These are phyloP conservation scores for Leptopilina syphax DNA, from an alignment of 2,888 invertebrate species.

Conservation along the genomic window DNA sequence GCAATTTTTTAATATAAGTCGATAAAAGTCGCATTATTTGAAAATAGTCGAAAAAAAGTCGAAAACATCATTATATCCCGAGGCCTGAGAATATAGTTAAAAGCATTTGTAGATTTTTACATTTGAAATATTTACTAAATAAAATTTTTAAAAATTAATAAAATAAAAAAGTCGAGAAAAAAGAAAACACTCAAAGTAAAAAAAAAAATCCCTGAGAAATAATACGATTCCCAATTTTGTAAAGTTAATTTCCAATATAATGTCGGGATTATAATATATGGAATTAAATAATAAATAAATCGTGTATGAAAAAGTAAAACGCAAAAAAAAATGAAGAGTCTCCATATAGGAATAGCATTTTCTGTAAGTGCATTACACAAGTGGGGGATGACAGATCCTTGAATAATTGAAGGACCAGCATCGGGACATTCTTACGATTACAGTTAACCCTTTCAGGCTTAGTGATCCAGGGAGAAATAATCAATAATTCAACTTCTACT, in stretches of 20 bases:
- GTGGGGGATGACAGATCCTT: constrained; percentile 69
- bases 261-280: neutral
- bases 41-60: no score
- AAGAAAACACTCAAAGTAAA: no score
- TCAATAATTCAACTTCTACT: constrained; percentile 66
- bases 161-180: no score
- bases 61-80: no score
- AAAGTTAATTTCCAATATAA: neutral
- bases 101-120: no score
- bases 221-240: no score
- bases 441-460: constrained; percentile 66
- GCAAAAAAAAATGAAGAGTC: constrained; percentile 1
- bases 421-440: constrained; percentile 73
- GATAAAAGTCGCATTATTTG: no score
- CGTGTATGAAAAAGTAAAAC: neutral
- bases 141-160: no score
- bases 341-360: constrained; percentile 54
- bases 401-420: constrained; percentile 70
- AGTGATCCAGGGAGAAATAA: constrained; percentile 67
- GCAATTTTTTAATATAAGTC: no score
- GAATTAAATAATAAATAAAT: neutral
- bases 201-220: no score
- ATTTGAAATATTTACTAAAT: no score
- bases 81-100: no score
- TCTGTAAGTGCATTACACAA: constrained; percentile 58